Evolutionary conservation across 1,140 invertebrate genomes (phyloP).

Genomic region (Eueides isabella): DNA sequence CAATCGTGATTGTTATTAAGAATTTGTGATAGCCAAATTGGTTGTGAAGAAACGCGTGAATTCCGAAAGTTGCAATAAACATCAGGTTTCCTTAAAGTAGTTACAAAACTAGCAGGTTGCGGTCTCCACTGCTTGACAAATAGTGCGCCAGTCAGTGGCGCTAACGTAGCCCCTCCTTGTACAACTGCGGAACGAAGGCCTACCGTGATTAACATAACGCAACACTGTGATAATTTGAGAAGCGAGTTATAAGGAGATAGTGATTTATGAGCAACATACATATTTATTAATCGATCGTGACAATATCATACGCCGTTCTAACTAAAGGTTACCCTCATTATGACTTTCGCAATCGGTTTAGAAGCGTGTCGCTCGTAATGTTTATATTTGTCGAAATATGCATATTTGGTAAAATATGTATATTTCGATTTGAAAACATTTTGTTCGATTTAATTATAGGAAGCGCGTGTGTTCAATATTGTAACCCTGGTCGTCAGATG

Average conservation of each 20-base stretch:
- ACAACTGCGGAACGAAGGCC: slow-evolving; percentile 34
- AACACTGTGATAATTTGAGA: slow-evolving; percentile 59
- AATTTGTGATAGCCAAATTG: slow-evolving; percentile 7
- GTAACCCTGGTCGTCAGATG: neutral
- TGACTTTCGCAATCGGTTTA: slow-evolving; percentile 65
- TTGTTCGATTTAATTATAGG: neutral
- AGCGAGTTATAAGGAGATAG: slow-evolving; percentile 67
- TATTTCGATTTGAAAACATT: too few relatives aligned
- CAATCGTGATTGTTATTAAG: neutral
- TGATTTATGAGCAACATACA: slow-evolving; percentile 68
- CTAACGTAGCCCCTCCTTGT: slow-evolving; percentile 24
- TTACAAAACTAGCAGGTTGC: slow-evolving; percentile 66
- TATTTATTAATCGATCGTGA: slow-evolving; percentile 72
- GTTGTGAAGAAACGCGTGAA: slow-evolving; percentile 34
- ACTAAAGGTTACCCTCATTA: slow-evolving; percentile 79
- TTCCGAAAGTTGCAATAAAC: slow-evolving; percentile 65
- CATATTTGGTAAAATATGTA: slow-evolving; percentile 6
- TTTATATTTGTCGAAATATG: slow-evolving; percentile 8
- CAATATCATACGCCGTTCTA: slow-evolving; percentile 70
- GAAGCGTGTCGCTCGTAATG: slow-evolving; percentile 23
- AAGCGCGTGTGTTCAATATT: neutral
- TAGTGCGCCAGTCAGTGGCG: slow-evolving; percentile 47
- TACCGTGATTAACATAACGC: slow-evolving; percentile 45
- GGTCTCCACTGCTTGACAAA: slow-evolving; percentile 65
- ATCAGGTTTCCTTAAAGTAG: slow-evolving; percentile 64